These are phyloP conservation scores for Potamilus streckersoni DNA, from an alignment of 1,140 invertebrate genomes.

Conservation along the genomic window DNA sequence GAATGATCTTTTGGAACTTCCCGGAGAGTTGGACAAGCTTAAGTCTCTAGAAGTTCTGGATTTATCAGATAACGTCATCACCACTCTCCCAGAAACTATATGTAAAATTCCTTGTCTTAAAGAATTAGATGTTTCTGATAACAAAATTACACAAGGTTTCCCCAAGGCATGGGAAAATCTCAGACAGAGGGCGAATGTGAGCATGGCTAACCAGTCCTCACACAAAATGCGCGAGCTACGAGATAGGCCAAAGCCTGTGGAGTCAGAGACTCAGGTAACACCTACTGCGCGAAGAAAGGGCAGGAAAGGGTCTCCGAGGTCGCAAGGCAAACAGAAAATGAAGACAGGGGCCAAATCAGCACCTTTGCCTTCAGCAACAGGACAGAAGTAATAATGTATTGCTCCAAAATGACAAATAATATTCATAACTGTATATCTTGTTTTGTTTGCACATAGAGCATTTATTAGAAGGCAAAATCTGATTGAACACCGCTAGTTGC, in stretches of 20 bases:
- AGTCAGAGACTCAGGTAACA: slow-evolving; percentile 40
- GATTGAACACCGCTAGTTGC: too few species aligned
- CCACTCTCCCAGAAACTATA: slow-evolving; percentile 59
- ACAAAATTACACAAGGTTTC: slow-evolving; percentile 54
- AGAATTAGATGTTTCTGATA: slow-evolving; percentile 59
- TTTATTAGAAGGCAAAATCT: too few species aligned
- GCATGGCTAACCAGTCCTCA: slow-evolving; percentile 45
- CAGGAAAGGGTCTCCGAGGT: background rate
- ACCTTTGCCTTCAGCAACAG: slow-evolving; percentile 9
- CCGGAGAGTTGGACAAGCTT: slow-evolving; percentile 55
- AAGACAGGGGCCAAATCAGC: slow-evolving; percentile 24
- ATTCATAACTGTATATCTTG: too few species aligned
- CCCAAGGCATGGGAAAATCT: slow-evolving; percentile 61
- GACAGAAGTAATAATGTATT: too few species aligned
- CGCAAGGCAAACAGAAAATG: background rate
- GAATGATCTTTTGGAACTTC: slow-evolving; percentile 54
- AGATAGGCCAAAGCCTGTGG: slow-evolving; percentile 43
- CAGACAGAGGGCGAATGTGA: slow-evolving; percentile 34
- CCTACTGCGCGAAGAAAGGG: slow-evolving; percentile 44
- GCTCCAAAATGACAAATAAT: too few species aligned
- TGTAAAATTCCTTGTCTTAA: slow-evolving; percentile 57
- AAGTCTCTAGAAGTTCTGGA: slow-evolving; percentile 56
- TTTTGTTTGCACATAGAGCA: too few species aligned
- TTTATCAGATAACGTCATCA: slow-evolving; percentile 61
- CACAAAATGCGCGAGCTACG: slow-evolving; percentile 44